Evolutionary conservation across 2,113 vertebrate genomes (phyloP).

Genomic region (Copsychus sechellarum): DNA sequence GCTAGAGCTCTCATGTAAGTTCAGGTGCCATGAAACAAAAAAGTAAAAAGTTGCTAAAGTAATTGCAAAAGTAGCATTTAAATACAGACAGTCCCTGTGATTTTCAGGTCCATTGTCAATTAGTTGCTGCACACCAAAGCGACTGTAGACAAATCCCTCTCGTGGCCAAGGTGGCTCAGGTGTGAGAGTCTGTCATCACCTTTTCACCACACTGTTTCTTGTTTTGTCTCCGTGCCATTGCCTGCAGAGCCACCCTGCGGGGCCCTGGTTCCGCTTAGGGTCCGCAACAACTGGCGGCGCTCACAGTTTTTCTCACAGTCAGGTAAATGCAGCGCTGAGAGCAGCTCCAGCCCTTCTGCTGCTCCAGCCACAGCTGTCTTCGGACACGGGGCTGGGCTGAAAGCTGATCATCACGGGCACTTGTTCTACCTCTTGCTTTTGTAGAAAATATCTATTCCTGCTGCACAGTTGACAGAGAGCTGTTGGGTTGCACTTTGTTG

Average conservation of each 20-base stretch:
- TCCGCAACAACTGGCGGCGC: slow-evolving; percentile 88
- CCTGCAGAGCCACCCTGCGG: slow-evolving; percentile 71
- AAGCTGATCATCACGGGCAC: not conserved
- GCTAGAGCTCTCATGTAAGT: not conserved
- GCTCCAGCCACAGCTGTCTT: not conserved
- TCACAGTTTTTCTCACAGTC: slow-evolving; percentile 89
- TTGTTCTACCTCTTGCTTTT: slow-evolving; percentile 46
- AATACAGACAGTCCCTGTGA: accelerated
- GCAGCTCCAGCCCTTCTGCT: slow-evolving; percentile 27
- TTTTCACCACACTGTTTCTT: slow-evolving; percentile 55
- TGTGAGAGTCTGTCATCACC: not conserved
- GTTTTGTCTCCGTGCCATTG: slow-evolving; percentile 68
- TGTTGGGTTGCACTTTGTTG: not conserved
- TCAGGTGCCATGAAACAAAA: not conserved
- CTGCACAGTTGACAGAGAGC: slow-evolving; percentile 74
- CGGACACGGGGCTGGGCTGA: not conserved
- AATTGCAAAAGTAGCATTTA: not conserved
- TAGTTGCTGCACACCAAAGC: not conserved
- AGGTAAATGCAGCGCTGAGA: slow-evolving; percentile 81
- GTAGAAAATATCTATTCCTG: slow-evolving; percentile 52
- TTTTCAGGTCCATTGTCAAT: not conserved
- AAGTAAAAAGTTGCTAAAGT: too few species aligned
- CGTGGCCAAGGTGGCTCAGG: not conserved
- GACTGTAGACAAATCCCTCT: not conserved
- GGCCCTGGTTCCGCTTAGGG: slow-evolving; percentile 78